Base-by-base conservation (phyloP, 2,888 invertebrate species). In the Galerucella calmariensis region DNA sequence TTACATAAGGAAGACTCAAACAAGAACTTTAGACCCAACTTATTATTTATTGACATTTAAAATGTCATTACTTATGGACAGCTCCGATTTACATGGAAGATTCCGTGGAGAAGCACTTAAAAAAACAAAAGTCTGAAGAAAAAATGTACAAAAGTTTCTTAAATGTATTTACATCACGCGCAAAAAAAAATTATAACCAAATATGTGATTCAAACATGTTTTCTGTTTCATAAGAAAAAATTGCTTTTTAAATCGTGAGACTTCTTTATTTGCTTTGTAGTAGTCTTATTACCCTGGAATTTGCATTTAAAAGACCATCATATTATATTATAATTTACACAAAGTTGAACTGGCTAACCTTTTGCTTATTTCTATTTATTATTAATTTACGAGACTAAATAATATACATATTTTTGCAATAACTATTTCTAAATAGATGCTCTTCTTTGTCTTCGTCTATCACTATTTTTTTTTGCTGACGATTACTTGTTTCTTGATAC, bases 31-130 rank as follows among this genome's bases (percentile, higher is more conserved):
- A 74, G 69, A 69, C 41, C 44, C 69, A 67, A 66, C 58, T 56
- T 41, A 41, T 41, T 20, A n/a, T 74, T 66, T 70, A 70, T 74
- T 67, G 68, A 71, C 63, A 71, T 74, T 70, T 66, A 27, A 27
- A 75, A 71, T 74, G 67, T 71, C 69, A 62, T 67, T 59, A 56
- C 56, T 59, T 58, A 24, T 72, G 72, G 72, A 72, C 66, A 68
- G 68, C 62, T 68, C 65, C n/a, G 35, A 46, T 63, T 59, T 35
- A 27, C 20, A 46, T 56, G 67, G 66, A 69, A 69, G 69, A 69
- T 16, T 69, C 12, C 20, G 9, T 53, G 35, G 46, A 65, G 46
- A 46, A 59, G 20, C 24, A 48, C 11, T 35, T 41, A 11, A n/a
- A 24, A 46, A 58, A 68, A 58, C 20, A 46, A 56, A 56, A 65